phyloP scores from a whole-genome alignment of 35 echinoderm and acorn worm species.

The Strongylocentrotus purpuratus region DNA sequence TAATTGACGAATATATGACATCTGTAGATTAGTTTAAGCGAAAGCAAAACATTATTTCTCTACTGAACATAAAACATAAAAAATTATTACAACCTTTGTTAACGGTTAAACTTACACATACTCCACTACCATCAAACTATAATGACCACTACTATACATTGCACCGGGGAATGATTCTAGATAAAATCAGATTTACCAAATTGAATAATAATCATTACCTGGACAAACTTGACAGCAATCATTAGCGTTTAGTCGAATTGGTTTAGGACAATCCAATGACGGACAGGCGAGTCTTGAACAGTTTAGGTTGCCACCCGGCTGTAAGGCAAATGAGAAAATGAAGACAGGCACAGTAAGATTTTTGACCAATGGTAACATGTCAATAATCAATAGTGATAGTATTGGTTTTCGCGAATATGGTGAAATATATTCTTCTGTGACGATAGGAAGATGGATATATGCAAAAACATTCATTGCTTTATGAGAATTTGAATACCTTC shows the following conservation, averaged over 20 bases:
- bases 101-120: no score
- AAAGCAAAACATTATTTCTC: no score
- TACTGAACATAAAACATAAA: no score
- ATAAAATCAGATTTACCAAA: neutral
- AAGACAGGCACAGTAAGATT: neutral
- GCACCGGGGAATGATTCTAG: neutral
- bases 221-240: slow-evolving; percentile 94
- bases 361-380: neutral
- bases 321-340: neutral
- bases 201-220: slow-evolving; percentile 36
- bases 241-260: slow-evolving; percentile 61
- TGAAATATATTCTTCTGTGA: neutral
- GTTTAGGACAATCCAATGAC: slow-evolving; percentile 67
- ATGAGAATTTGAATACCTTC: neutral
- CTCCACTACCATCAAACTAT: no score
- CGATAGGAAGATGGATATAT: neutral
- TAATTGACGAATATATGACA: no score
- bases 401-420: neutral
- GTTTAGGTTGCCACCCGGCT: slow-evolving; percentile 69
- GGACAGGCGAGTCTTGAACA: slow-evolving; percentile 84
- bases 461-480: neutral
- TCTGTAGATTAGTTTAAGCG: no score
- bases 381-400: neutral
- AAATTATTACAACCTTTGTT: no score
- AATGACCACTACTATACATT: neutral